phyloP scores from a whole-genome alignment of 2,797 vertebrate genomes.

The Lycodopsis pacificus region DNA sequence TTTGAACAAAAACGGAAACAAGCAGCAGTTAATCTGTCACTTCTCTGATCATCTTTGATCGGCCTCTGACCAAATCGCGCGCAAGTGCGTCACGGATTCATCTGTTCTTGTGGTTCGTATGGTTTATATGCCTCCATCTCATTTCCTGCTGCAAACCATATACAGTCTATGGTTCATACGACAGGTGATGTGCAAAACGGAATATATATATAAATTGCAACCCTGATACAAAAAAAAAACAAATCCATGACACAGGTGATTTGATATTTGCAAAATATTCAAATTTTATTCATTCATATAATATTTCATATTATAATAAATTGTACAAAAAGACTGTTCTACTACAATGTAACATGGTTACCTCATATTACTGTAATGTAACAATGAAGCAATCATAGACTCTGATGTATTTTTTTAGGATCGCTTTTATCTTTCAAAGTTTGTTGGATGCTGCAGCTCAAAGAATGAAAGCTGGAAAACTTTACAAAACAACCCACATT shows the following conservation, averaged over 20 bases:
- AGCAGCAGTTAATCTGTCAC: accelerated
- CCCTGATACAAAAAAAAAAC: background rate
- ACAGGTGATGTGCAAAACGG: background rate
- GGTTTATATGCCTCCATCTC: slow-evolving; percentile 33
- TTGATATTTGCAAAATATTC: slow-evolving; percentile 35
- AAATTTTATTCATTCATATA: slow-evolving; percentile 26
- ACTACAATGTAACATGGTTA: background rate
- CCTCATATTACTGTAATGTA: background rate
- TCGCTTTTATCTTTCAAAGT: background rate
- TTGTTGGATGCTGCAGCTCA: background rate
- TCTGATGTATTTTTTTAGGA: accelerated
- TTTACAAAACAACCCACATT: slow-evolving; percentile 20
- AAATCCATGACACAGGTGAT: slow-evolving; percentile 16
- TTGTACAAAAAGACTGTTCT: slow-evolving; percentile 28
- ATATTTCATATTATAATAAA: slow-evolving; percentile 24
- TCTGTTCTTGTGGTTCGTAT: background rate
- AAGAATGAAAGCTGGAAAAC: slow-evolving; percentile 7
- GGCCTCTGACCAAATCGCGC: slow-evolving; percentile 22
- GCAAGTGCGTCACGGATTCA: slow-evolving; percentile 21
- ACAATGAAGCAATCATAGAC: slow-evolving; percentile 3
- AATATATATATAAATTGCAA: background rate
- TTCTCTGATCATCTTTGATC: slow-evolving; percentile 29
- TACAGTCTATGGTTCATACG: background rate
- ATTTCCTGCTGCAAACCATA: background rate
- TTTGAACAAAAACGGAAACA: slow-evolving; percentile 36